Percentiles rank a stretch among this genome's conserved stretches.
phyloP scores from a whole-genome alignment of 2,797 vertebrate species.

The Chiroxiphia lanceolata region DNA sequence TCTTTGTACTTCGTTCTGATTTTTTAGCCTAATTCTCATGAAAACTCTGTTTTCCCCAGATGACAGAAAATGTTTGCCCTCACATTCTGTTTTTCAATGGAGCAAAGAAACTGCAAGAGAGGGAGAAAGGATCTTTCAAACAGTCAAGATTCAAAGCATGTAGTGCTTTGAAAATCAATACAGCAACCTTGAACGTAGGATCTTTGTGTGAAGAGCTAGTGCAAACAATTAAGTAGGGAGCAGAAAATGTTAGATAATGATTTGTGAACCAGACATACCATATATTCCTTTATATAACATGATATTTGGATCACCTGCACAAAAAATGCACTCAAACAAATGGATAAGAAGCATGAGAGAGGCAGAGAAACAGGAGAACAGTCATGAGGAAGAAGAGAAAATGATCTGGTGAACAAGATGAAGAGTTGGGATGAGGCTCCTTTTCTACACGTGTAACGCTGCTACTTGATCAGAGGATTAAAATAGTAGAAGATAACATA shows the following conservation, averaged over 20 bases:
- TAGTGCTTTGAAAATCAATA: background rate
- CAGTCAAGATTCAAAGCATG: background rate
- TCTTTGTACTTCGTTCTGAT: background rate
- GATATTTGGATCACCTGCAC: background rate
- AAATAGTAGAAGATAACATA: background rate
- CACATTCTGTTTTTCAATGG: background rate
- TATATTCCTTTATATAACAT: background rate
- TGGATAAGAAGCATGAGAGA: background rate
- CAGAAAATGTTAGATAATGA: background rate
- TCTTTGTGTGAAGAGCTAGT: background rate
- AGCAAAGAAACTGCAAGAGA: background rate
- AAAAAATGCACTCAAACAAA: background rate
- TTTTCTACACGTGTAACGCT: background rate
- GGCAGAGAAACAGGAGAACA: background rate
- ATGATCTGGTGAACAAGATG: background rate
- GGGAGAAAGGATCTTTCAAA: background rate
- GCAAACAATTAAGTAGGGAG: background rate
- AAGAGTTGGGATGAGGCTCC: background rate
- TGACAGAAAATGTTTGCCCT: background rate
- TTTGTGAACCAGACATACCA: background rate
- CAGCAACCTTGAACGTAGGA: background rate
- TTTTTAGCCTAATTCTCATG: background rate
- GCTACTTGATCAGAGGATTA: background rate
- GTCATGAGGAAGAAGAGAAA: background rate
- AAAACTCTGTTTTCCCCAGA: background rate